These are phyloP conservation scores for Sebastes iracundus DNA, from an alignment of 2,797 vertebrate genomes.

Conservation along the genomic window DNA sequence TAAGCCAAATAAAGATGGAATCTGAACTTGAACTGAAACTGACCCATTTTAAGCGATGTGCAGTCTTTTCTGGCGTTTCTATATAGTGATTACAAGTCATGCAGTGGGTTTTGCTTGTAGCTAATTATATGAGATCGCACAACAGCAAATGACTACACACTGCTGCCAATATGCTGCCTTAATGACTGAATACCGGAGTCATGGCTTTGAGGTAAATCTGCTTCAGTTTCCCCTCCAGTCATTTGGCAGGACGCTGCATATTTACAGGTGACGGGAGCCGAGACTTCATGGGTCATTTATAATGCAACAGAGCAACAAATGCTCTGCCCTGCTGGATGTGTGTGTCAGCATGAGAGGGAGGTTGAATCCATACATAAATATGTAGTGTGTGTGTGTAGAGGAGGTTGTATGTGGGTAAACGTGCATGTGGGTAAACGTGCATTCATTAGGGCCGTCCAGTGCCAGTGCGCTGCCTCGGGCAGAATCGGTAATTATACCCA, in stretches of 20 bases:
- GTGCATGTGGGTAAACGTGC: background rate
- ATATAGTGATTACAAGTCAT: background rate
- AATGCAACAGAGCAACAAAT: background rate
- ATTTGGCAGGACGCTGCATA: background rate
- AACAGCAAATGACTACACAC: background rate
- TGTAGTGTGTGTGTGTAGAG: background rate
- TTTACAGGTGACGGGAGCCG: background rate
- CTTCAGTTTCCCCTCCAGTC: background rate
- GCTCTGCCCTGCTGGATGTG: background rate
- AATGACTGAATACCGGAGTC: background rate
- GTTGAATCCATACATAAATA: background rate
- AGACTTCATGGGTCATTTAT: conserved; percentile 15
- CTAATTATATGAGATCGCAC: background rate
- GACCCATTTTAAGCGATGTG: background rate
- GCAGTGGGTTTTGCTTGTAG: background rate
- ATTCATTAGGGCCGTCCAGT: background rate
- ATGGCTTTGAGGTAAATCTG: background rate
- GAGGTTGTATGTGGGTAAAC: background rate
- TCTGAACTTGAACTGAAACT: background rate
- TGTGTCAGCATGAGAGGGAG: background rate
- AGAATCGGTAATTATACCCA: background rate
- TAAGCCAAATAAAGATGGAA: background rate
- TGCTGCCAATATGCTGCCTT: background rate
- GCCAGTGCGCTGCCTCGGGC: background rate
- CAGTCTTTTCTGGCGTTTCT: background rate